A percentile compares a stretch with the other conserved stretches of the same genome.
Conservation (phyloP, 2,888 invertebrate species). For the Erebia epiphron region DNA sequence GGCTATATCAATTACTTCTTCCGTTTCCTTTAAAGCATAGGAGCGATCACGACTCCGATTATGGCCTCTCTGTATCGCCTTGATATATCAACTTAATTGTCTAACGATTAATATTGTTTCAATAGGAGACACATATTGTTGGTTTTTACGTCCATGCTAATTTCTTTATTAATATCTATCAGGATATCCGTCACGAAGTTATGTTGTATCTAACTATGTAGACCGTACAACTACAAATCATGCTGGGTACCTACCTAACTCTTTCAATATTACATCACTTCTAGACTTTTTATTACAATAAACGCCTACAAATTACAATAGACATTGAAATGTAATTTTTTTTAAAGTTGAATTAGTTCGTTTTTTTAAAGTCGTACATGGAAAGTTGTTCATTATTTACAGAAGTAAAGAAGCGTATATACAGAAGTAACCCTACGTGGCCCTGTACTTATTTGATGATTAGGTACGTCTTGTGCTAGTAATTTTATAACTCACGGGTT, state of each 20-base stretch:
- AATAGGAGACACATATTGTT: slow-evolving; percentile 10
- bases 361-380: no score
- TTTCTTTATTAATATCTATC: not conserved
- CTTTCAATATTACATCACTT: not conserved
- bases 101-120: slow-evolving; percentile 17
- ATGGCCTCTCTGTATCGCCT: slow-evolving; percentile 47
- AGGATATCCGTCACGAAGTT: slow-evolving; percentile 19
- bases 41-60: slow-evolving; percentile 38
- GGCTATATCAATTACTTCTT: slow-evolving; percentile 18
- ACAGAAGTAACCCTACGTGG: no score
- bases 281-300: no score
- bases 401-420: no score
- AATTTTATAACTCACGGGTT: no score
- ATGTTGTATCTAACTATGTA: not conserved
- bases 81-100: slow-evolving; percentile 35
- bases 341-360: no score
- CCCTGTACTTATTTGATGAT: no score
- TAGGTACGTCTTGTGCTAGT: no score
- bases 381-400: no score
- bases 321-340: no score
- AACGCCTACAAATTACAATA: no score
- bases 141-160: slow-evolving; percentile 19
- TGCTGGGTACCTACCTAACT: not conserved
- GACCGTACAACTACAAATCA: no score
- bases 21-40: slow-evolving; percentile 39